A percentile compares a stretch with the other conserved stretches of the same genome.
phyloP scores from a whole-genome alignment of 2,113 vertebrate species.

The Phycodurus eques region DNA sequence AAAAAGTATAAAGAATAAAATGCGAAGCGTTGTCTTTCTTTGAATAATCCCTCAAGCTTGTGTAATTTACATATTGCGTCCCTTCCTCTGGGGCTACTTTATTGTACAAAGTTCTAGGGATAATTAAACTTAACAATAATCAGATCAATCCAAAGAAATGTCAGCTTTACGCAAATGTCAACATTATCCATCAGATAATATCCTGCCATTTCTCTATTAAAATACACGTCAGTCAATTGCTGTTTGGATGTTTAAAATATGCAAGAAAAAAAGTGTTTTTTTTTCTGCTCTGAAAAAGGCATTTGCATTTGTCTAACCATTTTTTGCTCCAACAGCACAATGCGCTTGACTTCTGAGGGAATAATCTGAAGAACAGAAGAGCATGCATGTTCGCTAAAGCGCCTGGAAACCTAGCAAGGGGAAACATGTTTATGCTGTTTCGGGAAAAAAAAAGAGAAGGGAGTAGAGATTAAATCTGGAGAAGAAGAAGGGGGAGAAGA shows the following conservation, averaged over 20 bases:
- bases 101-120: too few species aligned
- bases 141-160: slow-evolving; percentile 20
- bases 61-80: background rate
- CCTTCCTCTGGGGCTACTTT: slow-evolving; percentile 22
- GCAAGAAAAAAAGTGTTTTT: slow-evolving; percentile 29
- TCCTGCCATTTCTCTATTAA: slow-evolving; percentile 2
- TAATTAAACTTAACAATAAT: background rate
- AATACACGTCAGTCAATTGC: slow-evolving; percentile 28
- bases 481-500: background rate
- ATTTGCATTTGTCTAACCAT: slow-evolving; percentile 43
- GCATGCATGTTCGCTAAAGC: background rate
- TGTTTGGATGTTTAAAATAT: slow-evolving; percentile 30
- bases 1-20: too few species aligned
- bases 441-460: slow-evolving; percentile 1
- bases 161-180: slow-evolving; percentile 36
- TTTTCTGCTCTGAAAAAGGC: slow-evolving; percentile 16
- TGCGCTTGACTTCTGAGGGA: slow-evolving; percentile 24
- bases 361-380: slow-evolving; percentile 28
- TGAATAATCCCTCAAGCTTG: too few species aligned
- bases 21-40: too few species aligned
- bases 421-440: slow-evolving; percentile 15
- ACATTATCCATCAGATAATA: background rate
- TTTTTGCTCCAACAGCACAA: slow-evolving; percentile 35
- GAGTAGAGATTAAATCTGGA: background rate
- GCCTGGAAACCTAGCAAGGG: slow-evolving; percentile 16